These are phyloP conservation scores for Thamnophis sirtalis DNA, from an alignment of 2,113 vertebrate species.

Conservation along the genomic window DNA sequence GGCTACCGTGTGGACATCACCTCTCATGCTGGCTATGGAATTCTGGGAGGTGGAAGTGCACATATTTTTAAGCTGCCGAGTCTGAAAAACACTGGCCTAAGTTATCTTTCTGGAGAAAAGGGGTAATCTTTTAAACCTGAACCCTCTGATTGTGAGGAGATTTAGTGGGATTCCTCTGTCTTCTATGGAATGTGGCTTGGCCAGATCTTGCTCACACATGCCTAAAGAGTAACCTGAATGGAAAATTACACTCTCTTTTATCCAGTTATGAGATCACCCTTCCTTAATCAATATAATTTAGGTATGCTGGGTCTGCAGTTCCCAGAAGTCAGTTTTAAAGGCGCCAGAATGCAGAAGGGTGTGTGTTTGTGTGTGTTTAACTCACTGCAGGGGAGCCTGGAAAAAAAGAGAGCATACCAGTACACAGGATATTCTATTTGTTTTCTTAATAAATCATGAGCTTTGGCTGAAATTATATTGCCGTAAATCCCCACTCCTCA, in stretches of 20 bases:
- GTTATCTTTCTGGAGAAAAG: not conserved
- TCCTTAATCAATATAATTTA: not conserved
- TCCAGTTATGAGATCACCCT: not conserved
- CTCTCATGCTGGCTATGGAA: not conserved
- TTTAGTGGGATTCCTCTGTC: not conserved
- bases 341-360: not conserved
- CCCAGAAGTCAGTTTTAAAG: not conserved
- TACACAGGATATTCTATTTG: not conserved
- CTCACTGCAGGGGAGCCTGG: not conserved
- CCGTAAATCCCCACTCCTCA: not conserved
- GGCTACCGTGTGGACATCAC: not conserved
- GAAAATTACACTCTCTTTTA: not conserved
- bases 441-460: not conserved
- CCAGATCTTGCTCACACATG: not conserved
- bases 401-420: not conserved
- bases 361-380: not conserved
- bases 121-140: not conserved
- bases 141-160: not conserved
- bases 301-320: not conserved
- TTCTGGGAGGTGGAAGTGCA: not conserved
- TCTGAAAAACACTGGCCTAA: not conserved
- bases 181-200: not conserved
- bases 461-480: not conserved
- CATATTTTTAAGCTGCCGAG: not conserved
- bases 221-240: not conserved